These are phyloP conservation scores for Choreutis nemorana DNA, from an alignment of 2,888 invertebrate genomes.

Conservation along the genomic window DNA sequence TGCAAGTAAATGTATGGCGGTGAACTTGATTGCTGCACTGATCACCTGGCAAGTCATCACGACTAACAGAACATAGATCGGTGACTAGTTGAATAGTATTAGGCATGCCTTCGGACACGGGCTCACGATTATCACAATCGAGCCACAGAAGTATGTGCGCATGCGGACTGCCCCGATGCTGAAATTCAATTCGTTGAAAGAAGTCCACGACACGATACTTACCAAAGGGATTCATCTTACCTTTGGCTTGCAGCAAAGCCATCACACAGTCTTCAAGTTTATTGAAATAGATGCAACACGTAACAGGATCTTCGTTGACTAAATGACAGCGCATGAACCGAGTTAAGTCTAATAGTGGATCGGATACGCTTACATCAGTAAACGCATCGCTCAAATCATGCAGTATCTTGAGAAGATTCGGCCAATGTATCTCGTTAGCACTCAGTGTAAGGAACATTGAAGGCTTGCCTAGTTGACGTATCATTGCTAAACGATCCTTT, in stretches of 20 bases:
- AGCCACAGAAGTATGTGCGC: slow-evolving; percentile 36
- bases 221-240: slow-evolving; percentile 20
- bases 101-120: slow-evolving; percentile 22
- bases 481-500: slow-evolving; percentile 24
- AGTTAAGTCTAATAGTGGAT: no score
- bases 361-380: slow-evolving; percentile 15
- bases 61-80: slow-evolving; percentile 20
- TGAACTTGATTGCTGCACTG: slow-evolving; percentile 23
- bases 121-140: slow-evolving; percentile 23
- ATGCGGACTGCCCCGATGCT: slow-evolving; percentile 30
- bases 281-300: slow-evolving; percentile 22
- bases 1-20: slow-evolving; percentile 22
- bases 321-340: slow-evolving; percentile 14
- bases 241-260: slow-evolving; percentile 19
- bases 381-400: slow-evolving; percentile 21
- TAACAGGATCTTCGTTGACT: slow-evolving; percentile 21
- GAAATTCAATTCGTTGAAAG: slow-evolving; percentile 31
- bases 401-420: slow-evolving; percentile 21
- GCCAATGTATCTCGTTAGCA: slow-evolving; percentile 36
- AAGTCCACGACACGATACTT: slow-evolving; percentile 21
- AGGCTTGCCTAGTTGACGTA: slow-evolving; percentile 25
- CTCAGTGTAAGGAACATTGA: slow-evolving; percentile 23
- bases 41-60: slow-evolving; percentile 17
- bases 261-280: slow-evolving; percentile 20
- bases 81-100: slow-evolving; percentile 22